Evolutionary conservation across 2,797 vertebrate genomes (phyloP), one percentile per base, ranked within the genome.

Genomic region (Pipistrellus pipistrellus): DNA sequence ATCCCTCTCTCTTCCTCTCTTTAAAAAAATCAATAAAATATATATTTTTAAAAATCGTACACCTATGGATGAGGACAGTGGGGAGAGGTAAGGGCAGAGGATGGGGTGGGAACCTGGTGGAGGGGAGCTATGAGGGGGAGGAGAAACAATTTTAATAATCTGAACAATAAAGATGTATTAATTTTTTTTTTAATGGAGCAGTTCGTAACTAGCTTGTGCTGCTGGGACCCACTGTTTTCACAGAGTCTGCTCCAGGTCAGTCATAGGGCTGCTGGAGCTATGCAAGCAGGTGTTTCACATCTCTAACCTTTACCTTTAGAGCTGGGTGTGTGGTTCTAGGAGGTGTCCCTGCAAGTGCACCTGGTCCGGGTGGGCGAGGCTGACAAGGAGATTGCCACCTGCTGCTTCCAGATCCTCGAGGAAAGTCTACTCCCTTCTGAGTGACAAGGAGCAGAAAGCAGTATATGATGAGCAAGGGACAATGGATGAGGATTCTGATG

Each of bases 351-450:
- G 38, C 98, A 94, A 68, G 98, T 99, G 0, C 99, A 99, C 48
- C 99, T 99, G 0, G 99, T 99, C 98, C 98, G 99, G 38, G 99
- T 98, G 10, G 97, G 97, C 1, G 97, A 98, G 5, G 98, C 97
- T 55, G n/a, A 68, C 5, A 98, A 98, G 89, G 98, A 98, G 69
- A 96, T 95, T 77, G 99, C 99, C 90, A 99, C 99, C 0, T 98
- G 98, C 86, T 98, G 98, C 38, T 99, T 99, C 93, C 99, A 99
- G 99, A 97, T 99, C 80, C 97, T 99, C 77, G 98, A 27, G 99
- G 35, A 98, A 98, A 92, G 97, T 98, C 44, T 99, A 99, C 18
- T 95, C 98, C 0, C 98, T 99, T 69, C 98, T 99, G 87, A 99
- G 98, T 51, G 98, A 99, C 35, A 96, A 97, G 85, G 98, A 99